Percentiles rank a stretch among this genome's conserved stretches.
phyloP scores from a whole-genome alignment of 2,888 invertebrate genomes.

The Dendrolimus pini region DNA sequence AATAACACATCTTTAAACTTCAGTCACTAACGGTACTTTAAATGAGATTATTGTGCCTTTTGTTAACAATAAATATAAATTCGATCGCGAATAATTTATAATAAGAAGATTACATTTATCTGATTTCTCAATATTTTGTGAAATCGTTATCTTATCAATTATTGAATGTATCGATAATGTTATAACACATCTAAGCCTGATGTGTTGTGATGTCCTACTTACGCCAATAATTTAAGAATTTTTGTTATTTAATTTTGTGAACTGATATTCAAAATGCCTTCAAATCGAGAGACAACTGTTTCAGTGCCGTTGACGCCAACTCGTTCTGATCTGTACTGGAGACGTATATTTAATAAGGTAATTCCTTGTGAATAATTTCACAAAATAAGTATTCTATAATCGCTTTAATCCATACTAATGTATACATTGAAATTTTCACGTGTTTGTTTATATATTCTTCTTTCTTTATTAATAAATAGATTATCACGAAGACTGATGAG shows the following conservation, averaged over 20 bases:
- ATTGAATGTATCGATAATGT: slow-evolving; percentile 40
- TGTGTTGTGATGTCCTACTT: slow-evolving; percentile 30
- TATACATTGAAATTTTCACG: no score
- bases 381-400: no score
- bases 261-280: slow-evolving; percentile 49
- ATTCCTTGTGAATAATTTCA: not conserved
- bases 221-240: slow-evolving; percentile 7
- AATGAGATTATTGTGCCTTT: slow-evolving; percentile 17
- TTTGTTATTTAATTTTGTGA: slow-evolving; percentile 15
- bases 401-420: no score
- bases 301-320: slow-evolving; percentile 63
- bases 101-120: not conserved
- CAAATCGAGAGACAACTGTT: slow-evolving; percentile 52
- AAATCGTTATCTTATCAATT: slow-evolving; percentile 43
- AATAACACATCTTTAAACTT: no score
- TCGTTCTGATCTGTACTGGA: slow-evolving; percentile 68
- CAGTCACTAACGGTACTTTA: slow-evolving; percentile 33
- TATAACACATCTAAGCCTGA: slow-evolving; percentile 23
- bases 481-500: no score
- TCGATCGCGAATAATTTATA: not conserved
- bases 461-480: no score
- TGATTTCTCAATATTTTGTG: slow-evolving; percentile 11
- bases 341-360: slow-evolving; percentile 71
- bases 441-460: no score
- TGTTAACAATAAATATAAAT: slow-evolving; percentile 6